Base-by-base conservation (phyloP, 1,140 invertebrate genomes). In the Ostrea denselamellosa region DNA sequence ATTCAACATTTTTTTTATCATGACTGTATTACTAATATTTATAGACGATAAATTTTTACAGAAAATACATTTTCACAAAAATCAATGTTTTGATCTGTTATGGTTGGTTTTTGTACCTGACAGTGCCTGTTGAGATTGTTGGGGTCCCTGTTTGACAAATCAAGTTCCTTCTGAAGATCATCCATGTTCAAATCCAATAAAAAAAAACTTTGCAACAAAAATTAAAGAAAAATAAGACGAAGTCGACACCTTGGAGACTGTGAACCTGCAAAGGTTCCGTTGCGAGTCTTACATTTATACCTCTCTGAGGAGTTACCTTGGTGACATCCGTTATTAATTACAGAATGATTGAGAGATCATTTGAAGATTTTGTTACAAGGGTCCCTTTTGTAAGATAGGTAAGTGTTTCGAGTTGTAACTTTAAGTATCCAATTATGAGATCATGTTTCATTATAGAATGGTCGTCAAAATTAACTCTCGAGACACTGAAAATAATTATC, bases 101-200 rank as follows among this genome's bases (percentile, higher is more conserved):
- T 5, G 34, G 5, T 44, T 44, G 56, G 9, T 58, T 19, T 58
- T 58, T 3, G 83, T 89, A 87, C 89, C 62, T 56, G 51, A 17
- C 87, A 51, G 83, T 89, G 89, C n/a, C 53, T 56, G 85, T 89
- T 89, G 71, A 89, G 87, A 77, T 87, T 83, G 62, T 89, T 89
- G 51, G 89, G 89, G 56, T 89, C 89, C 56, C 89, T 62, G 68
- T 87, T 89, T 52, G 85, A 28, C 22, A 89, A 52, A 87, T 89
- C 89, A 14, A 89, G 22, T 71, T 71, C 65, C 10, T 71, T 71
- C 9, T 25, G n/a, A 22, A 71, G 22, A 71, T 71, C 65, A 25
- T 71, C 65, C 65, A 71, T 71, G 8, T 71, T 25, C 19, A 58
- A 58, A 58, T 17, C 19, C 34, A 44, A 58, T 58, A 58, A 58